A percentile compares a stretch with the other conserved stretches of the same genome.
These are phyloP conservation scores for Daboia siamensis DNA, from an alignment of 2,113 vertebrate species.

Conservation along the genomic window DNA sequence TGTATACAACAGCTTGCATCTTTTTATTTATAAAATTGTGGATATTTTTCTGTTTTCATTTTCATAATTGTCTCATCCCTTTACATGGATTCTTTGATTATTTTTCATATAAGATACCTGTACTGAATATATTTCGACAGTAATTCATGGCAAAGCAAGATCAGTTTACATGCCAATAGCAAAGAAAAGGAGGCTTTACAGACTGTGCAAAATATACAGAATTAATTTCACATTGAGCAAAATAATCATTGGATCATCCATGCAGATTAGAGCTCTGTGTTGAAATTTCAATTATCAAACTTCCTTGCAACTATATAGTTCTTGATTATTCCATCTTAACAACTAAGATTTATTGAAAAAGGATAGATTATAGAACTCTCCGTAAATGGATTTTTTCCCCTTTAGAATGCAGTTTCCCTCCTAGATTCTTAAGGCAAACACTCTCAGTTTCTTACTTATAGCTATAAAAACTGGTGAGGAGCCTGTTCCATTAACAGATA, in stretches of 20 bases:
- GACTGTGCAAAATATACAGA: background rate
- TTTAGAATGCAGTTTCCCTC: background rate
- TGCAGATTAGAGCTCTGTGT: background rate
- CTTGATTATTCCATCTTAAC: background rate
- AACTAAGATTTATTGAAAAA: background rate
- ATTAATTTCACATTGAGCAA: background rate
- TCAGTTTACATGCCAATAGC: background rate
- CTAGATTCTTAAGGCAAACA: background rate
- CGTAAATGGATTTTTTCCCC: background rate
- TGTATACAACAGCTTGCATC: background rate
- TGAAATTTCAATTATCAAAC: background rate
- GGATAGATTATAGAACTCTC: background rate
- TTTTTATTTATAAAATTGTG: background rate
- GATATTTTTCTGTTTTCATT: background rate
- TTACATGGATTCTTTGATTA: background rate
- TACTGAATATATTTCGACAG: background rate
- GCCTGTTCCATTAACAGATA: background rate
- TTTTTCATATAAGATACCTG: background rate
- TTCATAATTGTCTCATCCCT: background rate
- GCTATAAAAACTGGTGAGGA: background rate
- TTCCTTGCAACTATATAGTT: background rate
- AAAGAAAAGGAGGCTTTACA: background rate
- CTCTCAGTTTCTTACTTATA: background rate
- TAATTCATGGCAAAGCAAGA: background rate
- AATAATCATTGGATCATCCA: background rate